Evolutionary conservation across 2,797 vertebrate species (phyloP).

Genomic region (Sylvia borin): DNA sequence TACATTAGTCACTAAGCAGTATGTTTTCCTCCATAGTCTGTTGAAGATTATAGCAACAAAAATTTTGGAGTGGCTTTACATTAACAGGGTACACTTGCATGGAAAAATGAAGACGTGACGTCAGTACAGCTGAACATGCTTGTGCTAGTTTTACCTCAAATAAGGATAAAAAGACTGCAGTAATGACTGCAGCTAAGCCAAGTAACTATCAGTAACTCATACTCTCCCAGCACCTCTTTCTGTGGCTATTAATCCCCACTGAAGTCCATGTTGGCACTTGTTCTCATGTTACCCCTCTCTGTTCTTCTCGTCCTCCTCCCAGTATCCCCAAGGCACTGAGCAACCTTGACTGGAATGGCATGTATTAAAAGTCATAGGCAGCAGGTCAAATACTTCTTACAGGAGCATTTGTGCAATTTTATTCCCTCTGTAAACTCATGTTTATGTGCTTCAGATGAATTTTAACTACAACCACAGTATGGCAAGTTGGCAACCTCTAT

Average conservation of each 20-base stretch:
- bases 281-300: not conserved
- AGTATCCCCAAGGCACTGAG: not conserved
- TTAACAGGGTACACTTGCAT: not conserved
- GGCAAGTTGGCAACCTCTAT: not conserved
- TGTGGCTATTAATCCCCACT: not conserved
- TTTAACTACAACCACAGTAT: not conserved
- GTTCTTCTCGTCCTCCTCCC: not conserved
- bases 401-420: not conserved
- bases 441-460: slow-evolving; percentile 10
- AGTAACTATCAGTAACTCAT: not conserved
- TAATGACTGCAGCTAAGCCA: not conserved
- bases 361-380: not conserved
- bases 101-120: not conserved
- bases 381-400: not conserved
- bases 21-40: not conserved
- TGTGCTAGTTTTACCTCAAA: not conserved
- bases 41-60: not conserved
- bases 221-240: not conserved
- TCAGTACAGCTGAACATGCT: not conserved
- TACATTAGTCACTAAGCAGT: not conserved
- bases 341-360: not conserved
- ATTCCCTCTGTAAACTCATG: not conserved
- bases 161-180: not conserved
- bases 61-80: not conserved
- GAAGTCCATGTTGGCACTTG: not conserved